Evolutionary conservation across 2,888 invertebrate species (phyloP).

Genomic region (Ptilodon capucinus): DNA sequence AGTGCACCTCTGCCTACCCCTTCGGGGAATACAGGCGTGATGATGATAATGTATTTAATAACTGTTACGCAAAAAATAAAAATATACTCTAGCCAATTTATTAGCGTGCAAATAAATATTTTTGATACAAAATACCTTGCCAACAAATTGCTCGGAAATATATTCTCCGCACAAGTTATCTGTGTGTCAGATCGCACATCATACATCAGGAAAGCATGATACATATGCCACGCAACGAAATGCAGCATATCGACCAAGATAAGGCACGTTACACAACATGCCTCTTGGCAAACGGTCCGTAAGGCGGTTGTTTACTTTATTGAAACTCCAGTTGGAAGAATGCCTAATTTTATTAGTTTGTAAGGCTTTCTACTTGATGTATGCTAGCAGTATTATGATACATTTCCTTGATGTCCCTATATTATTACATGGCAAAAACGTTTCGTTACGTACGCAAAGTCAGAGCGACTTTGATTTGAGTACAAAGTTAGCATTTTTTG

Average conservation of each 20-base stretch:
- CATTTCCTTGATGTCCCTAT: not conserved
- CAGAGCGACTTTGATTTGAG: too few species aligned
- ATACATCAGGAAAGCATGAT: not conserved
- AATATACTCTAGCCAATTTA: too few species aligned
- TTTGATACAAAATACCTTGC: not conserved
- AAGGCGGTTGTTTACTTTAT: slow-evolving; percentile 27
- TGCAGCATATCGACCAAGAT: slow-evolving; percentile 17
- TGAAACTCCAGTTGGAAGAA: slow-evolving; percentile 35
- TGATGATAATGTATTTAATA: too few species aligned
- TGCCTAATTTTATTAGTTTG: slow-evolving; percentile 47
- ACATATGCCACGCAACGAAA: not conserved
- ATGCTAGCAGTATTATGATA: slow-evolving; percentile 7
- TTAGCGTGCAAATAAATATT: too few species aligned
- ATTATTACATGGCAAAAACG: too few species aligned
- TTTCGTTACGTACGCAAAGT: too few species aligned
- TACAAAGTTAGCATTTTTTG: too few species aligned
- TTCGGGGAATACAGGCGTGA: too few species aligned
- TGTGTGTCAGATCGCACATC: not conserved
- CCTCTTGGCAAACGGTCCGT: slow-evolving; percentile 29
- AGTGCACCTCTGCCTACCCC: too few species aligned
- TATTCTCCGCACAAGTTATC: not conserved
- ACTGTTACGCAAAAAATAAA: too few species aligned
- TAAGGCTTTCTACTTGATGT: slow-evolving; percentile 12
- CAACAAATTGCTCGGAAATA: not conserved
- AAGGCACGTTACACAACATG: slow-evolving; percentile 11